A percentile compares a stretch with the other conserved stretches of the same genome.
phyloP scores from a whole-genome alignment of 2,888 invertebrate genomes.

The Dexiosoma caninum region DNA sequence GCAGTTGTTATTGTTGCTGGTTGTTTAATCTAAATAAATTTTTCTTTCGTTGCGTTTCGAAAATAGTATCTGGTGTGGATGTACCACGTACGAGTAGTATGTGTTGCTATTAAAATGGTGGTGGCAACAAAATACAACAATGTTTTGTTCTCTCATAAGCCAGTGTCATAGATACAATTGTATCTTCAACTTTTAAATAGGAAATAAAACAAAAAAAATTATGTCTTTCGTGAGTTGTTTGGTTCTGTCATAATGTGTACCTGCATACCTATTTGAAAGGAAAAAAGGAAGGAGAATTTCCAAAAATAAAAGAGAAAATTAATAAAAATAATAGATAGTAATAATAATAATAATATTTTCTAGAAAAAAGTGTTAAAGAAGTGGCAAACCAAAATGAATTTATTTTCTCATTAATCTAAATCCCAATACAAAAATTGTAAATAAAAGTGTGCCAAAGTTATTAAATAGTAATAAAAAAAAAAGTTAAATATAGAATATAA shows the following conservation, averaged over 20 bases:
- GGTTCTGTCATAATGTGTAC: background rate
- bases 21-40: constrained; percentile 8
- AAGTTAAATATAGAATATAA: background rate
- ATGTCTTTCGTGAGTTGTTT: background rate
- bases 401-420: constrained; percentile 7
- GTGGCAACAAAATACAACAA: constrained; percentile 34
- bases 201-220: constrained; percentile 17
- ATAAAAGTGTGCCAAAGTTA: constrained; percentile 49
- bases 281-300: too few relatives aligned
- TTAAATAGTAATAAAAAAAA: background rate
- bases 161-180: constrained; percentile 62
- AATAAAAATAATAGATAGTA: background rate
- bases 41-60: background rate
- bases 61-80: constrained; percentile 11
- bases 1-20: constrained; percentile 25
- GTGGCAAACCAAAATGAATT: background rate
- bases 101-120: constrained; percentile 11
- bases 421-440: background rate
- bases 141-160: constrained; percentile 52
- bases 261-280: too few relatives aligned
- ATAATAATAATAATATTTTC: background rate
- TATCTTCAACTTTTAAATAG: constrained; percentile 50
- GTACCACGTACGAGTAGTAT: constrained; percentile 7
- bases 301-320: background rate
- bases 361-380: background rate